A percentile compares a stretch with the other conserved stretches of the same genome.
Conservation (phyloP, 2,113 vertebrate genomes). For the Beaufortia kweichowensis region DNA sequence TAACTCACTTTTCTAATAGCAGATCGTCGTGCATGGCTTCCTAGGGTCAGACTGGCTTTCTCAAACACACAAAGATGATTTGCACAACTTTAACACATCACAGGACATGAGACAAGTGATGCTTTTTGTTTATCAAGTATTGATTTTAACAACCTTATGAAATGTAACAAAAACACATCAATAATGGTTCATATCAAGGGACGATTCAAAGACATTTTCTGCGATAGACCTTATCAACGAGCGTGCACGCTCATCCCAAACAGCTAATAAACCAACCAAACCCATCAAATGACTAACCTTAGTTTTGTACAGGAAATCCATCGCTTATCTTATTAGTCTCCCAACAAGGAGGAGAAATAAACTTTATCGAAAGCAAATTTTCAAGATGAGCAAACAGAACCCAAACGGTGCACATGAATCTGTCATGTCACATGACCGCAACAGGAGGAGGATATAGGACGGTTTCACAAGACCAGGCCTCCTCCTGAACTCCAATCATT, state of each 20-base stretch:
- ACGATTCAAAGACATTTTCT: too few relatives aligned
- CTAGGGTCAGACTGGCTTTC: background rate
- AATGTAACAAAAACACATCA: background rate
- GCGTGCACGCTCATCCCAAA: background rate
- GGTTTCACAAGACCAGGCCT: conserved; percentile 50
- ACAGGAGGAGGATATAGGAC: conserved; percentile 54
- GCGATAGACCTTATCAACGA: too few relatives aligned
- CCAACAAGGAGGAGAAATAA: background rate
- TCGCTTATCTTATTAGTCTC: background rate
- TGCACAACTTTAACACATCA: conserved; percentile 5
- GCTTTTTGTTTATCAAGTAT: too few relatives aligned
- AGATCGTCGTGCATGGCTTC: conserved; percentile 20
- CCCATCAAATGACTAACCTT: conserved; percentile 12
- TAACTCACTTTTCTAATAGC: too few relatives aligned
- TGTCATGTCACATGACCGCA: conserved; percentile 58
- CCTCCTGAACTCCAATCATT: conserved; percentile 51
- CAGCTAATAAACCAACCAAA: background rate
- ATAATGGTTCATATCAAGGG: background rate
- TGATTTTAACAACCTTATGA: too few relatives aligned
- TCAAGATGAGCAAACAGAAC: background rate
- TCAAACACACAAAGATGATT: conserved; percentile 18
- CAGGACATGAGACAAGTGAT: conserved; percentile 8
- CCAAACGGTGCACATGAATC: background rate
- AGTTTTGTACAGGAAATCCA: conserved; percentile 21
- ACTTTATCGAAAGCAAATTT: background rate